Base-by-base conservation (phyloP, 2,113 vertebrate genomes). In the Tylochromis polylepis region DNA sequence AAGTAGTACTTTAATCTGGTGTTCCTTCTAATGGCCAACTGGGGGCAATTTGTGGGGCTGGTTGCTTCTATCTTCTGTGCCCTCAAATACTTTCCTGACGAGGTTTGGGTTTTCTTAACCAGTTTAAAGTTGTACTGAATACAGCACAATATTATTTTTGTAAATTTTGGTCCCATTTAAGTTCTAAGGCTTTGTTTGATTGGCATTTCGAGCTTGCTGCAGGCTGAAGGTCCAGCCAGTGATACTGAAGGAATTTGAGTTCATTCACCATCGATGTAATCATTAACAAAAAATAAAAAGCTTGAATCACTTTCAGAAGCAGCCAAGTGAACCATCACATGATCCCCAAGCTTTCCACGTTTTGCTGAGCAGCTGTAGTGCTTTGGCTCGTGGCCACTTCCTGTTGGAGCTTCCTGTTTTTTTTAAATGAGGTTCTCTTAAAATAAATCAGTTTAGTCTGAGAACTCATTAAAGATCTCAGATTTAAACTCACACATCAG, bases 321-420 rank as follows among this genome's bases (percentile, higher is more conserved):
- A 38, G 62, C 34, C 34, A 0, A 67, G 14, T 0, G 34, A 20
- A 24, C n/a, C 8, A 16, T 70, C 65, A 0, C 36, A 24, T 0
- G 8, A 27, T 16, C 14, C 14, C 65, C 8, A 4, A 27, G 22
- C 0, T 43, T 70, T 43, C 0, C 38, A 43, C 11, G 65, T 24
- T 70, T 43, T 10, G 5, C 65, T 16, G 8, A 46, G 12, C 0
- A 70, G 38, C 65, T 70, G 38, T 22, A 70, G 46, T 16, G 5
- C 15, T 49, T 49, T 7, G 15, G 14, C 38, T 46, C 2, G 0
- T 0, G 0, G 36, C 1, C 65, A 70, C 65, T 43, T 24, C 38
- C 65, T 70, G 65, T 46, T 70, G 65, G n/a, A 43, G 65, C 65
- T 11, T 1, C 4, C 4, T 41, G 10, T 7, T 10, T 41, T 41